Percentiles rank a stretch among this genome's conserved stretches.
phyloP scores from a whole-genome alignment of 2,888 invertebrate genomes.

The Drosophila emarginata region DNA sequence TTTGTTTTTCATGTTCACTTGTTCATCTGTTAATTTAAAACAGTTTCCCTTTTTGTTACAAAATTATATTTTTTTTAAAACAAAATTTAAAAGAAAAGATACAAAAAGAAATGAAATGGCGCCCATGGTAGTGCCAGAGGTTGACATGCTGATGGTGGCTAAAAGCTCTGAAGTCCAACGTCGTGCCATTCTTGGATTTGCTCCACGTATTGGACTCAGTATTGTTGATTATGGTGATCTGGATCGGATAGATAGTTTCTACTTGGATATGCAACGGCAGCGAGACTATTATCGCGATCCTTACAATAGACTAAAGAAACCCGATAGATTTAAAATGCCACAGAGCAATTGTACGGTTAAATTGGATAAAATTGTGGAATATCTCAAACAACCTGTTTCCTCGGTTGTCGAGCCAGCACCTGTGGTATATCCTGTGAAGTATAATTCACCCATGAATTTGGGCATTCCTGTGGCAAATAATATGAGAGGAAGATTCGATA shows the following conservation, averaged over 20 bases:
- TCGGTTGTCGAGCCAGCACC: constrained; percentile 57
- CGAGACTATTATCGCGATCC: constrained; percentile 78
- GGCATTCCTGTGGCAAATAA: constrained; percentile 31
- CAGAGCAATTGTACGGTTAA: constrained; percentile 53
- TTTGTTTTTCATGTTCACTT: not conserved
- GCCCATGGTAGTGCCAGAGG: constrained; percentile 66
- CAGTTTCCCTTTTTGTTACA: not conserved
- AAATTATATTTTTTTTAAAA: not conserved
- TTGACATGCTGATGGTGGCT: constrained; percentile 70
- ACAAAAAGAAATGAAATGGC: constrained; percentile 34
- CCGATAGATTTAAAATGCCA: constrained; percentile 46
- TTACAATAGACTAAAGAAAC: constrained; percentile 61
- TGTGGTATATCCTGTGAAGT: constrained; percentile 54
- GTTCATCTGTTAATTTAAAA: not conserved
- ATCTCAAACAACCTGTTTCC: constrained; percentile 40
- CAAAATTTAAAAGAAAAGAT: not conserved
- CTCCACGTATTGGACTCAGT: constrained; percentile 68
- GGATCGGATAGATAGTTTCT: constrained; percentile 70
- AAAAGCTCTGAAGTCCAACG: constrained; percentile 65
- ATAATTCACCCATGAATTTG: constrained; percentile 32
- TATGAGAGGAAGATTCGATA: constrained; percentile 46
- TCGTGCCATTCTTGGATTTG: constrained; percentile 61
- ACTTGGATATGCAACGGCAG: constrained; percentile 71
- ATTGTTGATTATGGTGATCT: constrained; percentile 69
- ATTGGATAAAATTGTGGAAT: constrained; percentile 36